These are phyloP conservation scores for Thamnophis sirtalis DNA, from an alignment of 2,113 vertebrate genomes.

Conservation along the genomic window DNA sequence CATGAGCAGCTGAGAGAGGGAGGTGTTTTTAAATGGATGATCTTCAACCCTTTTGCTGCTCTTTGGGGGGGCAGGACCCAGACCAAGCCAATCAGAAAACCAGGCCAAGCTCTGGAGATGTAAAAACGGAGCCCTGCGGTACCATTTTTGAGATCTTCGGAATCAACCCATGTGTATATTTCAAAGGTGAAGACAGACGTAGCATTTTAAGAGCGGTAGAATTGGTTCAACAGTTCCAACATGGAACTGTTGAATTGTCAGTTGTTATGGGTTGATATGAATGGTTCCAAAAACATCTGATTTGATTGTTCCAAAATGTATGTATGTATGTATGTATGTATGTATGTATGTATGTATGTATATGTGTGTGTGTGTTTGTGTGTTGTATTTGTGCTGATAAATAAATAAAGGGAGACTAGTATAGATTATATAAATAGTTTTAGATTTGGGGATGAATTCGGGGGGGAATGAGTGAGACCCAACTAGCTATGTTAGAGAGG, in stretches of 20 bases:
- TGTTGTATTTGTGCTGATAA: too few species aligned
- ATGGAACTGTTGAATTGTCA: background rate
- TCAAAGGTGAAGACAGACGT: background rate
- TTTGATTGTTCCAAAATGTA: too few species aligned
- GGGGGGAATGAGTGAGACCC: too few species aligned
- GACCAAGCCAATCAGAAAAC: conserved; percentile 59
- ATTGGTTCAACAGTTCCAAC: background rate
- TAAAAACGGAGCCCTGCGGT: background rate
- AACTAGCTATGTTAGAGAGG: background rate
- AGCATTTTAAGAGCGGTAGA: background rate
- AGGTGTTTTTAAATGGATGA: conserved; percentile 18
- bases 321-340: too few species aligned
- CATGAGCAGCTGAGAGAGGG: background rate
- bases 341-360: too few species aligned
- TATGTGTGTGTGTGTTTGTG: too few species aligned
- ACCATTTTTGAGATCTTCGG: background rate
- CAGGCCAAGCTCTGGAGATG: conserved; percentile 52
- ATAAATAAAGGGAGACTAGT: too few species aligned
- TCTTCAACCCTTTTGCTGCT: conserved; percentile 52
- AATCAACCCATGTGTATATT: background rate
- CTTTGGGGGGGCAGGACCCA: conserved; percentile 43
- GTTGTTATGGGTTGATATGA: background rate
- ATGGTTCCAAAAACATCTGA: background rate
- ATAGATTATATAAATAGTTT: too few species aligned
- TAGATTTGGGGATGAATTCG: background rate